phyloP scores from a whole-genome alignment of 2,113 vertebrate genomes.

The Phalacrocorax aristotelis region DNA sequence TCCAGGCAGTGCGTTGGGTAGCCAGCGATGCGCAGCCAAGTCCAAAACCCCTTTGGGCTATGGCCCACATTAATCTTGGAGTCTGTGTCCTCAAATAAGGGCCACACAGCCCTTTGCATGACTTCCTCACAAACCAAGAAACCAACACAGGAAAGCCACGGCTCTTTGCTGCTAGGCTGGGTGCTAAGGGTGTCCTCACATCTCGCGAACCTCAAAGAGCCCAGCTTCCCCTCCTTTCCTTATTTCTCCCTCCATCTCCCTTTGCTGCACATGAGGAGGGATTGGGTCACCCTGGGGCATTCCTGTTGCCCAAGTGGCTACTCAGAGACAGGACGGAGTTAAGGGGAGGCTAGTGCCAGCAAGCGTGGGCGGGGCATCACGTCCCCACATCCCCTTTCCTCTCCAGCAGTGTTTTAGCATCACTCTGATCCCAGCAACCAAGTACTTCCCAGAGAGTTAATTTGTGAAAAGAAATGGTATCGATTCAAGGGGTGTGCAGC shows the following conservation, averaged over 20 bases:
- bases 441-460: not conserved
- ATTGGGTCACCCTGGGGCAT: not conserved
- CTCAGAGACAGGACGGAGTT: not conserved
- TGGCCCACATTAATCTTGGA: not conserved
- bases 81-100: not conserved
- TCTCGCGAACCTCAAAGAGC: not conserved
- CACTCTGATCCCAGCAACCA: not conserved
- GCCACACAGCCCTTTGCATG: not conserved
- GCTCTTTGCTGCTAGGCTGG: not conserved
- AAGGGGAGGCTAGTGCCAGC: not conserved
- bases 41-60: not conserved
- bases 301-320: not conserved
- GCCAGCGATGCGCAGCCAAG: not conserved
- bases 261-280: not conserved
- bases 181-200: not conserved
- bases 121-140: not conserved
- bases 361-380: not conserved
- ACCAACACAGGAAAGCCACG: not conserved
- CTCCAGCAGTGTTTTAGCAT: not conserved
- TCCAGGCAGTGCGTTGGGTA: fast-evolving
- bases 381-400: not conserved
- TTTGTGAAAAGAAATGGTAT: constrained; percentile 24
- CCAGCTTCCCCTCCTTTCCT: not conserved
- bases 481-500: not conserved
- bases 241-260: not conserved